Conservation (phyloP, 2,113 vertebrate genomes). For the Triplophysa tibetana region DNA sequence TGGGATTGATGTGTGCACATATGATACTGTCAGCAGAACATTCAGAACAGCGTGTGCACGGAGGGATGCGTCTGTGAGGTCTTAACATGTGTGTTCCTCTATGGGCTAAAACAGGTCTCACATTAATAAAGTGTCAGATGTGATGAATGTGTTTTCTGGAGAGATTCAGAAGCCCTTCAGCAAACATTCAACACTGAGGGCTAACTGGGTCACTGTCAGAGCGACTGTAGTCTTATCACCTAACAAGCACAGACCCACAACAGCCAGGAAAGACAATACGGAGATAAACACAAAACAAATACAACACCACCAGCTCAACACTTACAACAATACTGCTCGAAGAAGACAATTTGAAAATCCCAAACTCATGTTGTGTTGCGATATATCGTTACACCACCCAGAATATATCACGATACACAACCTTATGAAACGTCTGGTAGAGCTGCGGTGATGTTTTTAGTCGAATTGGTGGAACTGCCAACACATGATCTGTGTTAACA, state of each 20-base stretch:
- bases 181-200: not conserved
- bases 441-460: no score
- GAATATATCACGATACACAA: no score
- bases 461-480: no score
- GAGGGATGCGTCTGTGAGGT: no score
- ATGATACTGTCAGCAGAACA: no score
- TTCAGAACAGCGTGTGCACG: no score
- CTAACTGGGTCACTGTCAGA: conserved; percentile 39
- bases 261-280: not conserved
- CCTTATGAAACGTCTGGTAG: no score
- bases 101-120: not conserved
- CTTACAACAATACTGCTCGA: not conserved
- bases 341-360: not conserved
- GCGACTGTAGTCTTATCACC: not conserved
- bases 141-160: conserved; percentile 22
- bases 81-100: not conserved
- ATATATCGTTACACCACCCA: no score
- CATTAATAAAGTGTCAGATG: not conserved
- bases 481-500: no score
- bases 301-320: not conserved
- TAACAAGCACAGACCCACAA: not conserved
- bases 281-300: not conserved
- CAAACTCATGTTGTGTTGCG: not conserved
- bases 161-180: not conserved
- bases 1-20: no score